Evolutionary conservation across 2,797 vertebrate genomes (phyloP).

Genomic region (Threskiornis aethiopicus): DNA sequence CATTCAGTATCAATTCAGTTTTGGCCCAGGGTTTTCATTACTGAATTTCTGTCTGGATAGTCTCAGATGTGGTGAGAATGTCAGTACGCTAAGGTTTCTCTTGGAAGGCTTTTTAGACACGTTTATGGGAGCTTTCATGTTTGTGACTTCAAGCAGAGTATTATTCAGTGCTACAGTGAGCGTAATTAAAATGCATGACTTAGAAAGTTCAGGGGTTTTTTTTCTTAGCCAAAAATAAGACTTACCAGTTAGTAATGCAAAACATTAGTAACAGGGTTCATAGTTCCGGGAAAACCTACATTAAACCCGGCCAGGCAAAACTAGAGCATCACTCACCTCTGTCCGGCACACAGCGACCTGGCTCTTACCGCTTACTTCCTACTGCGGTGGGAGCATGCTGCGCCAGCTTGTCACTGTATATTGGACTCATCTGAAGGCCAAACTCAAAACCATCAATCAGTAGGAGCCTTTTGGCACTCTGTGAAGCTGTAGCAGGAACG

Average conservation of each 20-base stretch:
- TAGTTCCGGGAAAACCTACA: background rate
- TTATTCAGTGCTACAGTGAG: background rate
- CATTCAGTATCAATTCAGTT: background rate
- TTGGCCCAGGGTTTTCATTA: background rate
- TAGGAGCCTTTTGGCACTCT: background rate
- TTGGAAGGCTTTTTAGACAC: background rate
- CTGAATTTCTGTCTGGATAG: background rate
- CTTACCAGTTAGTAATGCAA: background rate
- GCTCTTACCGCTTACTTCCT: background rate
- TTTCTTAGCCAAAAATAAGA: background rate
- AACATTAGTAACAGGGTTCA: background rate
- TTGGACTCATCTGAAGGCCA: background rate
- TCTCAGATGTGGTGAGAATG: background rate
- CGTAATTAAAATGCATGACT: background rate
- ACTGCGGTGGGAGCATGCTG: rapidly evolving
- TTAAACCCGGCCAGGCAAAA: background rate
- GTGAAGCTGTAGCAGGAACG: background rate
- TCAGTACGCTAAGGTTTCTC: background rate
- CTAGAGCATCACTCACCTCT: background rate
- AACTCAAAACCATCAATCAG: background rate
- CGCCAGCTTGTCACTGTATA: background rate
- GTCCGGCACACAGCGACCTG: rapidly evolving
- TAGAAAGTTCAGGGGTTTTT: background rate
- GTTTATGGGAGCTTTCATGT: background rate
- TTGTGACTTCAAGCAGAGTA: background rate